These are phyloP conservation scores for Florisuga fusca DNA, from an alignment of 2,797 vertebrate species.

Conservation along the genomic window DNA sequence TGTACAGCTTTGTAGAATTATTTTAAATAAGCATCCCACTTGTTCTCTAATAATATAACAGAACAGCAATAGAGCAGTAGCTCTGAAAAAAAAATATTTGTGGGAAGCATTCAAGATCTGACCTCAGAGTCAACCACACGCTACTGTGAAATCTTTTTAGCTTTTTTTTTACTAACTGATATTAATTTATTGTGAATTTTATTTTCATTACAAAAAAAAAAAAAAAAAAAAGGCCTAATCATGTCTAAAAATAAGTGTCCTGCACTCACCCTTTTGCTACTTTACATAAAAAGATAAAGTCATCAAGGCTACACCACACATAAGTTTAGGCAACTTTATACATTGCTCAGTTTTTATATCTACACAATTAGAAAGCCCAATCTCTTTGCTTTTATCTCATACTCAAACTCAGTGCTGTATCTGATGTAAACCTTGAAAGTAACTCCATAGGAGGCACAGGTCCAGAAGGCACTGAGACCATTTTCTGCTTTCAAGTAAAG, in stretches of 20 bases:
- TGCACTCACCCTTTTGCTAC: background rate
- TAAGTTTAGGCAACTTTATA: background rate
- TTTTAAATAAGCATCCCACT: slow-evolving; percentile 51
- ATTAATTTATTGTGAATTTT: slow-evolving; percentile 10
- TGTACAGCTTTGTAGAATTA: slow-evolving; percentile 16
- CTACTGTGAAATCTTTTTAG: background rate
- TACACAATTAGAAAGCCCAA: background rate
- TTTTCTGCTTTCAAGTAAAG: background rate
- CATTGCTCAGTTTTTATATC: background rate
- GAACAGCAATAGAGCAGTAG: slow-evolving; percentile 4
- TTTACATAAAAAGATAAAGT: background rate
- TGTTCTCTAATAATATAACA: slow-evolving; percentile 29
- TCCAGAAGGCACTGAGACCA: background rate
- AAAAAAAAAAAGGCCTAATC: background rate
- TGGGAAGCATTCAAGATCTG: slow-evolving; percentile 21
- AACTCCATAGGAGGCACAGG: background rate
- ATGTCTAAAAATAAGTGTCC: slow-evolving; percentile 58
- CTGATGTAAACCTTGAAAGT: background rate
- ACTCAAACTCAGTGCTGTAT: background rate
- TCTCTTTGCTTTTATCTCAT: background rate
- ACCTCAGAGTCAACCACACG: background rate
- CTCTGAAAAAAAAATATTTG: slow-evolving; percentile 9
- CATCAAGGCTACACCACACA: background rate
- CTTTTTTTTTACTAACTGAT: background rate
- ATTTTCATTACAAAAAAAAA: background rate